These are phyloP conservation scores for Pygathrix nemaeus DNA, from an alignment of 2,113 vertebrate species.

Conservation along the genomic window DNA sequence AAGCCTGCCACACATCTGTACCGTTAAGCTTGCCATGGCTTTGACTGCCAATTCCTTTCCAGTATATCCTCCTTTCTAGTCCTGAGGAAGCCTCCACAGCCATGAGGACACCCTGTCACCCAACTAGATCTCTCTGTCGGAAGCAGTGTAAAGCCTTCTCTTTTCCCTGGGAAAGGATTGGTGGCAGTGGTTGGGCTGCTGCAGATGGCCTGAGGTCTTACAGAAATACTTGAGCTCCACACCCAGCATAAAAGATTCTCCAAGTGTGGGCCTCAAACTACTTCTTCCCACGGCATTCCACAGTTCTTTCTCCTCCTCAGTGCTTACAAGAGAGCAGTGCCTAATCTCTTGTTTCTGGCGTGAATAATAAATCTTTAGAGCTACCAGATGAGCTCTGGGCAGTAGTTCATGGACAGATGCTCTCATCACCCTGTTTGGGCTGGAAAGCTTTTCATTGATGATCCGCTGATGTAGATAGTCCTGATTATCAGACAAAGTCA, in stretches of 20 bases:
- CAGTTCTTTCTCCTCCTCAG: neutral
- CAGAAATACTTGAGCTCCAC: no score
- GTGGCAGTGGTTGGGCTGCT: no score
- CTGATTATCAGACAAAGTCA: neutral
- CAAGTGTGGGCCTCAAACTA: neutral
- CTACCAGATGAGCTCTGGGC: slow-evolving; percentile 24
- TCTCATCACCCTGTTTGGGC: neutral
- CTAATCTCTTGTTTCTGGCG: slow-evolving; percentile 48
- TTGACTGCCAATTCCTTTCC: neutral
- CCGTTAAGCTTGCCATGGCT: neutral
- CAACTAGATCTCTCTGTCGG: neutral
- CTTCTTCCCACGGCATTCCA: neutral
- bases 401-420: neutral
- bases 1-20: neutral
- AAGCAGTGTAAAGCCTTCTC: neutral
- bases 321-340: neutral
- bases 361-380: slow-evolving; percentile 12
- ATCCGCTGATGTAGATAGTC: neutral
- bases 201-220: no score
- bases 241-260: neutral
- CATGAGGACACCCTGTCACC: neutral
- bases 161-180: neutral
- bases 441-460: neutral
- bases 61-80: neutral
- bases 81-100: neutral